Conservation (phyloP, 2,888 invertebrate species). For the Rhogogaster chlorosoma region DNA sequence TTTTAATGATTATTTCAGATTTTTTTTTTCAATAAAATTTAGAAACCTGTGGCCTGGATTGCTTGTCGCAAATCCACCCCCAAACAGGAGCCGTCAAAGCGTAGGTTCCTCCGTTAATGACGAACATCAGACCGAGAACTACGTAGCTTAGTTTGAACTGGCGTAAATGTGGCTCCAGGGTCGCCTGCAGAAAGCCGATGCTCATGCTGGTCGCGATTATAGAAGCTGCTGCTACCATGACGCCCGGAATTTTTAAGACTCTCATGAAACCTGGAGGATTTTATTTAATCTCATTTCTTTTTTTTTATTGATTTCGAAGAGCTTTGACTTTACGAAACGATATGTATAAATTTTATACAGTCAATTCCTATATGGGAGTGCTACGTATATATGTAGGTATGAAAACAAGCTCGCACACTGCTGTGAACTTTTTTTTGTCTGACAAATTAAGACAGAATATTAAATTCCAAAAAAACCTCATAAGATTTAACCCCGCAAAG, state of each 20-base stretch:
- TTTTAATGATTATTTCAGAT: not conserved
- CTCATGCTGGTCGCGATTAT: conserved; percentile 90
- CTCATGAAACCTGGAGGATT: conserved; percentile 82
- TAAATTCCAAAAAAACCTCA: not conserved
- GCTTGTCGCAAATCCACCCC: conserved; percentile 90
- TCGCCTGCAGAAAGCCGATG: conserved; percentile 93
- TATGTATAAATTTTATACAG: not conserved
- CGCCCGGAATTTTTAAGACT: conserved; percentile 87
- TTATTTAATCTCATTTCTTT: conserved; percentile 40
- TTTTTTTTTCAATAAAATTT: not conserved
- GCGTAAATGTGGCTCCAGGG: conserved; percentile 92
- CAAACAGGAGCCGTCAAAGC: conserved; percentile 89
- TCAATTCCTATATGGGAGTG: not conserved
- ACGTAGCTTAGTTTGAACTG: conserved; percentile 86
- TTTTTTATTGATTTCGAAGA: not conserved
- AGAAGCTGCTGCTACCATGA: conserved; percentile 84
- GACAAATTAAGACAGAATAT: not conserved
- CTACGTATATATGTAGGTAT: no score
- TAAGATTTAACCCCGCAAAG: not conserved
- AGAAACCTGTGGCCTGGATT: conserved; percentile 81
- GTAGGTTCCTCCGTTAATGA: conserved; percentile 91
- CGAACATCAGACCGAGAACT: conserved; percentile 88
- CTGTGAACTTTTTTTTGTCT: not conserved
- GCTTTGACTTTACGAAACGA: not conserved
- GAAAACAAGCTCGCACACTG: not conserved